phyloP scores from a whole-genome alignment of 2,888 invertebrate species.

The Xiphydria camelus region DNA sequence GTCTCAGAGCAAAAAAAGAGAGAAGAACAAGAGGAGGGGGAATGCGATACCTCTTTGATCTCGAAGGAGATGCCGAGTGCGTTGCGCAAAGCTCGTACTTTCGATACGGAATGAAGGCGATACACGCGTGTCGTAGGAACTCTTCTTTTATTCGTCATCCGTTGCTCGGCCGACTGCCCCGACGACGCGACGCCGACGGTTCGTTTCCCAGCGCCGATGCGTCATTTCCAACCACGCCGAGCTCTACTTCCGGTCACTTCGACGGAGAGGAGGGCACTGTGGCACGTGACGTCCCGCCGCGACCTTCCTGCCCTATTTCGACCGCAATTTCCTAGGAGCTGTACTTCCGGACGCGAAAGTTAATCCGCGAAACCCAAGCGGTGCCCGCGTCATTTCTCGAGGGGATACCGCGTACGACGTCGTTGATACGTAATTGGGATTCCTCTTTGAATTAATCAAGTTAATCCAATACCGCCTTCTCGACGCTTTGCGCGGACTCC shows the following conservation, averaged over 20 bases:
- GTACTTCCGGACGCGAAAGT: constrained; percentile 28
- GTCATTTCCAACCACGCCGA: too few relatives aligned
- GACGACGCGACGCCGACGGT: too few relatives aligned
- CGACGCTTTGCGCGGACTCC: neutral
- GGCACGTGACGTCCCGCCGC: too few relatives aligned
- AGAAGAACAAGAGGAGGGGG: neutral
- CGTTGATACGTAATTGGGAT: constrained; percentile 12
- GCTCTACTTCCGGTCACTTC: too few relatives aligned
- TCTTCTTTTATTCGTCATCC: neutral
- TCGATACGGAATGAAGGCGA: neutral
- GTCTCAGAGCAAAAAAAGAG: neutral
- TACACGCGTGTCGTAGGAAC: neutral
- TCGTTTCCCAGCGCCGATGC: too few relatives aligned
- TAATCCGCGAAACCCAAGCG: constrained; percentile 30
- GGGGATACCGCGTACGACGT: constrained; percentile 8
- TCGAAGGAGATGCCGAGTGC: neutral
- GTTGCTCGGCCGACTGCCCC: too few relatives aligned
- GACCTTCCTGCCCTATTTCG: neutral
- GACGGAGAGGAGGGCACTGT: too few relatives aligned
- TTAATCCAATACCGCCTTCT: constrained; percentile 11
- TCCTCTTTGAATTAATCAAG: constrained; percentile 11
- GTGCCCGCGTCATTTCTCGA: constrained; percentile 10
- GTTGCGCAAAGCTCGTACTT: neutral
- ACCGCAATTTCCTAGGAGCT: constrained; percentile 18
- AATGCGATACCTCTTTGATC: neutral